Evolutionary conservation across 2,888 invertebrate genomes (phyloP).

Genomic region (Buathra laborator): DNA sequence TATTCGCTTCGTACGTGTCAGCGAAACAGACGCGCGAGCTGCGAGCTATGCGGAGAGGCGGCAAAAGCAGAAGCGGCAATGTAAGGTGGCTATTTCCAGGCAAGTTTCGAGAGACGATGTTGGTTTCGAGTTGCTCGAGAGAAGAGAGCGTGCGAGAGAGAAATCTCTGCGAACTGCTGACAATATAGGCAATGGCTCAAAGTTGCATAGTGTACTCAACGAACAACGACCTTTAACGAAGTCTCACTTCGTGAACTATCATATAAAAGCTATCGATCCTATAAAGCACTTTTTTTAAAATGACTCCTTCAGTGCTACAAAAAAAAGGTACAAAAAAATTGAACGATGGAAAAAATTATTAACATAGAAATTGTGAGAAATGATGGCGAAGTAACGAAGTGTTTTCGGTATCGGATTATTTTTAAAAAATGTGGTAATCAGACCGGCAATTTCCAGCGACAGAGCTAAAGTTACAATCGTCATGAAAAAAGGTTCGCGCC

Average conservation of each 20-base stretch:
- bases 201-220: constrained; percentile 9
- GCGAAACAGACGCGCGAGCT: constrained; percentile 47
- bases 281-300: not conserved
- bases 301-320: not conserved
- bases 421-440: not conserved
- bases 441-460: not conserved
- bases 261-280: not conserved
- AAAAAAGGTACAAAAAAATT: not conserved
- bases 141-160: not conserved
- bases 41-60: constrained; percentile 13
- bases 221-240: not conserved
- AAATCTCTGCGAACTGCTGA: constrained; percentile 46
- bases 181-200: constrained; percentile 5
- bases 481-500: not conserved
- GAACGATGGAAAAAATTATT: not conserved
- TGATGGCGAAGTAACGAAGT: not conserved
- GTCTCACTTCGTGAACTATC: not conserved
- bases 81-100: constrained; percentile 24
- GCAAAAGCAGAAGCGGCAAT: constrained; percentile 23
- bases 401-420: not conserved
- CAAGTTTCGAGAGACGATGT: constrained; percentile 41
- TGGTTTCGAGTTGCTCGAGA: constrained; percentile 37
- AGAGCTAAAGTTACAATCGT: not conserved
- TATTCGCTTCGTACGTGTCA: constrained; percentile 63
- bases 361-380: not conserved